Base-by-base conservation (phyloP, 2,113 vertebrate species). In the Montifringilla adamsi region DNA sequence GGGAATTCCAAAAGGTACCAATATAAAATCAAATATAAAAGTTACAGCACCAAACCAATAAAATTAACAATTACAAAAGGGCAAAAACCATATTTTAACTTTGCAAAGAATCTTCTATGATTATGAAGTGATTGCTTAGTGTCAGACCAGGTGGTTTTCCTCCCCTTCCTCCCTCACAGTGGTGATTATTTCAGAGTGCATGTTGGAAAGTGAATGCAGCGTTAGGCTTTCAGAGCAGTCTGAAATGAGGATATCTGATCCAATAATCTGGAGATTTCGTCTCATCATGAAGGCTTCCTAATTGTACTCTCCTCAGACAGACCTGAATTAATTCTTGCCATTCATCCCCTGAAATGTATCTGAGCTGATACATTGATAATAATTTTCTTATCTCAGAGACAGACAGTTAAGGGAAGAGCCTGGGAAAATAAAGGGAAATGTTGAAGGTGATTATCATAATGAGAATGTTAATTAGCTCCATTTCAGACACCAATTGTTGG, bases 391-490 rank as follows among this genome's bases (percentile, higher is more conserved):
- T 96, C 92, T 95, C 64, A 27, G 27, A 81, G 72, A 64, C 43
- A 83, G 82, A 91, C 35, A 92, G 64, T 72, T 58, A 66, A 84
- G 77, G 76, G 55, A 77, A 94, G 68, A 90, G 90, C 30, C 67
- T 44, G 50, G 30, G 22, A 91, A 95, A 92, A 88, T 81, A 81
- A 90, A 93, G 66, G 88, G 83, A 97, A 97, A 84, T 78, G 79
- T 70, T 75, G 88, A 81, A 95, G 83, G 69, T 79, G 64, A 90
- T 91, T 93, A 95, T 92, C 88, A 92, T 92, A 95, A 84, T 78
- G 43, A 95, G 85, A 90, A 96, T 96, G 90, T 92, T 94, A 96
- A 96, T 95, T 96, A 96, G n/a, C 68, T 90, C 78, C 22, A 49
- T 93, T 91, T 88, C 82, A 95, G 83, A 69, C 64, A 55, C 56